A percentile compares a stretch with the other conserved stretches of the same genome.
Evolutionary conservation across 2,113 vertebrate species (phyloP).

Genomic region (Apodemus speciosus): DNA sequence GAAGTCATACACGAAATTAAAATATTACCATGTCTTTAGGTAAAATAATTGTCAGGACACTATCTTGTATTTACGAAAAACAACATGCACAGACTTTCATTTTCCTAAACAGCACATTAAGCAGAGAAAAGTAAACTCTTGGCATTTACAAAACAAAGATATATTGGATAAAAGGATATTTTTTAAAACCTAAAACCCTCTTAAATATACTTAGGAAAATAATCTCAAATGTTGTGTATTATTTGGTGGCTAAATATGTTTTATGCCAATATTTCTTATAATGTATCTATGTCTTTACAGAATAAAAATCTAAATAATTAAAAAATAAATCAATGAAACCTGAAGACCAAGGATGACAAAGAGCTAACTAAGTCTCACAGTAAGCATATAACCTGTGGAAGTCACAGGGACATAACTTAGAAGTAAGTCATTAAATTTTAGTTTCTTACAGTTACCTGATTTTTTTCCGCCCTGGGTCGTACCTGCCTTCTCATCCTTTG

Average conservation of each 20-base stretch:
- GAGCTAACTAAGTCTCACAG: constrained; percentile 6
- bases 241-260: background rate
- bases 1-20: background rate
- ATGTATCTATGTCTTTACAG: background rate
- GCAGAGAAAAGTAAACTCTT: constrained; percentile 9
- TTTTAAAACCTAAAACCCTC: background rate
- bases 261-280: background rate
- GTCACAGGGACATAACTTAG: background rate
- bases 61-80: background rate
- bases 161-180: background rate
- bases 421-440: constrained; percentile 55
- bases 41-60: constrained; percentile 14
- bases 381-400: background rate
- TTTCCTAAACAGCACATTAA: constrained; percentile 42
- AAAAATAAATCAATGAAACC: constrained; percentile 23
- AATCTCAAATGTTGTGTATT: background rate
- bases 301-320: background rate
- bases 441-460: constrained; percentile 87
- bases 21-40: background rate
- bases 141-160: background rate
- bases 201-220: background rate
- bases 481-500: constrained; percentile 93
- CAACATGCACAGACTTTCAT: background rate
- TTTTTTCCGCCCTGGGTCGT: constrained; percentile 86
- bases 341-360: background rate